A percentile compares a stretch with the other conserved stretches of the same genome.
Evolutionary conservation across 2,113 vertebrate genomes (phyloP).

Genomic region (Oplegnathus fasciatus): DNA sequence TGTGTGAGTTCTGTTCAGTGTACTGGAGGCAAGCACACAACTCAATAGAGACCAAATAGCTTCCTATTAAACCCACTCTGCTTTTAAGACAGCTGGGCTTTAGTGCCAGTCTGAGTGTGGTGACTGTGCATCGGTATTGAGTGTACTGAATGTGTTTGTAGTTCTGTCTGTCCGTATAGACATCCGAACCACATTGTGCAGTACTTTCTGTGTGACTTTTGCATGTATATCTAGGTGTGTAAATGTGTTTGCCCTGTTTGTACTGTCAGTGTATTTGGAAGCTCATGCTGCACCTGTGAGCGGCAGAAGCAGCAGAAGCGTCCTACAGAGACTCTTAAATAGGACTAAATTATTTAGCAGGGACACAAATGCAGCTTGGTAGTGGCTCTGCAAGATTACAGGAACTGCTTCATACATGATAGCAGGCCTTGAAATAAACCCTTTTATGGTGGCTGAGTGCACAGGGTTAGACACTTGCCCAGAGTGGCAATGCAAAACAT

Average conservation of each 20-base stretch:
- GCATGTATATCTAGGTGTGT: background rate
- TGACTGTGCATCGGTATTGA: background rate
- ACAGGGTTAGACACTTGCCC: background rate
- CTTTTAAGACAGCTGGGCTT: constrained; percentile 49
- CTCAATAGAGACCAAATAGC: constrained; percentile 58
- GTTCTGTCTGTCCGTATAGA: background rate
- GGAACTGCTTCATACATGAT: constrained; percentile 27
- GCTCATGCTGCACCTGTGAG: constrained; percentile 19
- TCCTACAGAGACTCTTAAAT: constrained; percentile 57
- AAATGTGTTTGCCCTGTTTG: constrained; percentile 3
- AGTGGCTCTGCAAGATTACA: constrained; percentile 35
- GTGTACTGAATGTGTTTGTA: background rate
- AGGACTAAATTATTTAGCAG: constrained; percentile 73
- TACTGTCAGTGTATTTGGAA: background rate
- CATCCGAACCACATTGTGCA: background rate
- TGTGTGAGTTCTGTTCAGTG: constrained; percentile 47
- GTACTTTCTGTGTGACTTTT: constrained; percentile 11
- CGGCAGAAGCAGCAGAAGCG: constrained; percentile 21
- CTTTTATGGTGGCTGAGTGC: background rate
- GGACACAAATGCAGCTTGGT: constrained; percentile 47
- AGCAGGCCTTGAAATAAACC: constrained; percentile 7
- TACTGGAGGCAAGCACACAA: constrained; percentile 38
- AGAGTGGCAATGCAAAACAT: background rate
- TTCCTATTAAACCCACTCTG: constrained; percentile 61
- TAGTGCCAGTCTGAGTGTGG: constrained; percentile 11